These are phyloP conservation scores for Limnephilus lunatus DNA, from an alignment of 2,888 invertebrate genomes.

Conservation along the genomic window DNA sequence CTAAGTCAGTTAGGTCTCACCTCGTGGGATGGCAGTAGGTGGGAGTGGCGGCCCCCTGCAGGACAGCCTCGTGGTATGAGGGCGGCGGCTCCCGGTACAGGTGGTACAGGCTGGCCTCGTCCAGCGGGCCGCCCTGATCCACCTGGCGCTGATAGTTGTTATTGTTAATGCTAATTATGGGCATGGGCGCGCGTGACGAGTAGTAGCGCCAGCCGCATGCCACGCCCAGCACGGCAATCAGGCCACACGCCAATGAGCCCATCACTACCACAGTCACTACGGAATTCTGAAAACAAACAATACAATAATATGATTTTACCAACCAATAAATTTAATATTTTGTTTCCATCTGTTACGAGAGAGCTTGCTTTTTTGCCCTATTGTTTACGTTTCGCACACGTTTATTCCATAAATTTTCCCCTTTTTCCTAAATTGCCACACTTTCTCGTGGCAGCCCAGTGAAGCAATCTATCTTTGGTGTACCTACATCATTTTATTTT, in stretches of 20 bases:
- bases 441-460: no score
- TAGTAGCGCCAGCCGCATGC: conserved; percentile 62
- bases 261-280: conserved; percentile 62
- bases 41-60: conserved; percentile 63
- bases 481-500: no score
- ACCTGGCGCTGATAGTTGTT: conserved; percentile 54
- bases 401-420: no score
- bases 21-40: conserved; percentile 63
- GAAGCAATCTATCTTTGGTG: no score
- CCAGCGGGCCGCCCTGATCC: conserved; percentile 58
- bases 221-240: conserved; percentile 60
- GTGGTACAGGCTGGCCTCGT: conserved; percentile 63
- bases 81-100: conserved; percentile 64
- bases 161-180: conserved; percentile 40
- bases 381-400: no score
- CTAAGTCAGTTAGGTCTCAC: conserved; percentile 25
- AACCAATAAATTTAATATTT: no score
- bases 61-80: conserved; percentile 63
- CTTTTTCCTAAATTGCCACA: no score
- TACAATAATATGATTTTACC: background rate
- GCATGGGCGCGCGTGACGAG: conserved; percentile 27
- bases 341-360: no score
- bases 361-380: no score
- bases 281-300: conserved; percentile 58
- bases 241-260: conserved; percentile 62